A percentile compares a stretch with the other conserved stretches of the same genome.
phyloP scores from a whole-genome alignment of 2,888 invertebrate species.

The Aphodius granarius region DNA sequence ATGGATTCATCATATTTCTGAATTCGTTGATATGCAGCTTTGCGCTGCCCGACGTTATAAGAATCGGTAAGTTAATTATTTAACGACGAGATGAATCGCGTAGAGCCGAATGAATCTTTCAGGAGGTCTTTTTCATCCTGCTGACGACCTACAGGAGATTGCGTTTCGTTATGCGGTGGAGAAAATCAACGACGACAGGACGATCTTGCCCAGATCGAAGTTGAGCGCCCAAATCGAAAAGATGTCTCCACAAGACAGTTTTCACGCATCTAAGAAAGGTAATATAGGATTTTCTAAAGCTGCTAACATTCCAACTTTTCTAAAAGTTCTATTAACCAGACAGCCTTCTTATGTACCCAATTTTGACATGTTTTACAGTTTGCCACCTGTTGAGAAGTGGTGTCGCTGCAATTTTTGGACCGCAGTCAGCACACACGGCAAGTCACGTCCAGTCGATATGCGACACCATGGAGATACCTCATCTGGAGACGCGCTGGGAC shows the following conservation, averaged over 20 bases:
- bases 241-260: slow-evolving; percentile 89
- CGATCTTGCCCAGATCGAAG: slow-evolving; percentile 82
- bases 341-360: no score
- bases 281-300: slow-evolving; percentile 40
- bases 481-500: slow-evolving; percentile 94
- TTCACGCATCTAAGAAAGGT: slow-evolving; percentile 94
- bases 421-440: slow-evolving; percentile 86
- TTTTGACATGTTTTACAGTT: slow-evolving; percentile 70
- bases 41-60: slow-evolving; percentile 57
- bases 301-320: no score
- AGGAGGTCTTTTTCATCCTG: slow-evolving; percentile 89
- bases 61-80: slow-evolving; percentile 53
- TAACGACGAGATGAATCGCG: neutral
- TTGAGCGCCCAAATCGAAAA: slow-evolving; percentile 87
- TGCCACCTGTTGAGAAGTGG: slow-evolving; percentile 85
- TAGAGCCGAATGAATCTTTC: slow-evolving; percentile 40
- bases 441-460: slow-evolving; percentile 95
- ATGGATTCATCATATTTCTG: neutral
- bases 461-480: slow-evolving; percentile 94
- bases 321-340: no score
- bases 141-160: slow-evolving; percentile 84
- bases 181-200: slow-evolving; percentile 81
- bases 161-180: slow-evolving; percentile 93
- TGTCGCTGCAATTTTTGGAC: slow-evolving; percentile 93
- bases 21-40: neutral